Evolutionary conservation across 2,113 vertebrate species (phyloP), one percentile per base, ranked within the genome.

Genomic region (Vicugna pacos): DNA sequence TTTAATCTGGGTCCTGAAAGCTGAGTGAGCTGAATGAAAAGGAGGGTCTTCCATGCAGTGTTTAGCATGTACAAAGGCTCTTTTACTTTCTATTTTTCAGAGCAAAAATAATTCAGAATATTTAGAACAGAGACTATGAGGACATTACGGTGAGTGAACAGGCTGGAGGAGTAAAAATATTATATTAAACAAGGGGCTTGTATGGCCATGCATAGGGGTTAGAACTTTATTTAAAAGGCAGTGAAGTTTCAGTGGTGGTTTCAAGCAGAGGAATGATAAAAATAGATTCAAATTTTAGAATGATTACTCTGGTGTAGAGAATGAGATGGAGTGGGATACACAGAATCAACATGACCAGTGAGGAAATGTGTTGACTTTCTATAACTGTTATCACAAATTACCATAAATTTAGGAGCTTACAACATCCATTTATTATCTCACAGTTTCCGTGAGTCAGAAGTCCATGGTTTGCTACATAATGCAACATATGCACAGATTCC

Each of bases 21-120:
- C 26, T 90, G 75, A 90, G 20, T 64, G 35, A 93, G 56, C 58
- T 70, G 73, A 46, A 72, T 77, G 46, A 79, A 84, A 89, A 83
- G 13, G 24, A 56, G 30, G 22, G 10, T 58, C 13, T 79, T 48
- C 48, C 3, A n/a, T 79, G 54, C 1, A 38, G 30, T n/a, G 2
- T 26, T 67, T 13, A 62, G 50, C 48, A 32, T 83, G 77, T 67
- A 52, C 20, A 58, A 64, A 92, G 24, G 8, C 2, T 75, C 65
- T 35, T 75, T n/a, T 77, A 26, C 60, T 70, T 70, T 89, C n/a
- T 50, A 32, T 60, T 84, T 95, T 93, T n/a, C 19, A 46, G 38
- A 30, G 60, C 32, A 67, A 75, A 86, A 77, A 42, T 62, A 87
- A 58, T 73, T 86, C 6, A 50, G 58, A 81, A 35, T 94, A 67